phyloP scores from a whole-genome alignment of 2,797 vertebrate species.

The Eulemur mongoz region DNA sequence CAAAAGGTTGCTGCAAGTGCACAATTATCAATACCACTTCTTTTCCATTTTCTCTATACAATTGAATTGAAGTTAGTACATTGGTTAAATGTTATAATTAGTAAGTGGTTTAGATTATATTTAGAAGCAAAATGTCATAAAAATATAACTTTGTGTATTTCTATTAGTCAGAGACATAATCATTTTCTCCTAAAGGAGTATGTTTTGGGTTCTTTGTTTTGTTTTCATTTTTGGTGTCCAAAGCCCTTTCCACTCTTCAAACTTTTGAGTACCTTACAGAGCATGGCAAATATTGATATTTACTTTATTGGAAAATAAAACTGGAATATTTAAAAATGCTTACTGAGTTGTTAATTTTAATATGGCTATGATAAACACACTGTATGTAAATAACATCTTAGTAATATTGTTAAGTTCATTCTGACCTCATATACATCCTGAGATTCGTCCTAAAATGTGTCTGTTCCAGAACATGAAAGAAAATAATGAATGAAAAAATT shows the following conservation, averaged over 20 bases:
- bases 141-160: background rate
- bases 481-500: background rate
- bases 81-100: background rate
- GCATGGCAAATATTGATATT: background rate
- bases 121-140: background rate
- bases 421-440: accelerated
- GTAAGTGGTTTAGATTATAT: background rate
- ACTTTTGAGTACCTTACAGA: background rate
- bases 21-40: background rate
- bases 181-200: background rate
- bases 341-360: background rate
- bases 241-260: background rate
- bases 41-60: background rate
- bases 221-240: background rate
- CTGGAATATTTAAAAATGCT: background rate
- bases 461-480: background rate
- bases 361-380: background rate
- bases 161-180: background rate
- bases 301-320: background rate
- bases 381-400: background rate
- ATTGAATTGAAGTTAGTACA: background rate
- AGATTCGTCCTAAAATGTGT: background rate
- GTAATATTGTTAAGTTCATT: background rate
- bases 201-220: background rate
- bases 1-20: background rate